A percentile compares a stretch with the other conserved stretches of the same genome.
These are phyloP conservation scores for Motacilla tschutschensis DNA, from an alignment of 2,113 vertebrate genomes.

Conservation along the genomic window DNA sequence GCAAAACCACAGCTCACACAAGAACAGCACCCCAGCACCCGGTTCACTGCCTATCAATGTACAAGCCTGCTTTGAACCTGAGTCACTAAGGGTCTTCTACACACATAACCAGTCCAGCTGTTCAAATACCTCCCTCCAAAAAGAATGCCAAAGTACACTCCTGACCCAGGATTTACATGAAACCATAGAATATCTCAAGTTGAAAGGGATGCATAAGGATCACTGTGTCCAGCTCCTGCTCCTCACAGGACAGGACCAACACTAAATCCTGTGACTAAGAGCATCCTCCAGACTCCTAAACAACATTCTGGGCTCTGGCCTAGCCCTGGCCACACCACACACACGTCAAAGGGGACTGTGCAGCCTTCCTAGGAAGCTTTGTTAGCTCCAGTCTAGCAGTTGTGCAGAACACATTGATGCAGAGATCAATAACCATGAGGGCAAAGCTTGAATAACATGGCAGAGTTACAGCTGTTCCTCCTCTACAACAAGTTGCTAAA, in stretches of 20 bases:
- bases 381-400: neutral
- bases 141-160: neutral
- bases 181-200: neutral
- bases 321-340: neutral
- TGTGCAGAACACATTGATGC: neutral
- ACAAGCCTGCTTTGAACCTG: neutral
- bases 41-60: neutral
- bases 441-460: neutral
- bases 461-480: neutral
- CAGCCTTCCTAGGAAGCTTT: neutral
- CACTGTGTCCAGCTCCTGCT: neutral
- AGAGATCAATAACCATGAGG: neutral
- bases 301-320: neutral
- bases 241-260: neutral
- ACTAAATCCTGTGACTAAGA: neutral
- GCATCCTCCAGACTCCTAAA: accelerated
- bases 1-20: neutral
- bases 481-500: neutral
- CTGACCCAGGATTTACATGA: neutral
- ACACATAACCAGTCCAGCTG: neutral
- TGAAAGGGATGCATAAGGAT: neutral
- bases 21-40: neutral
- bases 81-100: neutral
- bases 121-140: neutral
- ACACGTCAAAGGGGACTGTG: neutral